Conservation (phyloP, 2,888 invertebrate genomes). For the Barypeithes pellucidus region DNA sequence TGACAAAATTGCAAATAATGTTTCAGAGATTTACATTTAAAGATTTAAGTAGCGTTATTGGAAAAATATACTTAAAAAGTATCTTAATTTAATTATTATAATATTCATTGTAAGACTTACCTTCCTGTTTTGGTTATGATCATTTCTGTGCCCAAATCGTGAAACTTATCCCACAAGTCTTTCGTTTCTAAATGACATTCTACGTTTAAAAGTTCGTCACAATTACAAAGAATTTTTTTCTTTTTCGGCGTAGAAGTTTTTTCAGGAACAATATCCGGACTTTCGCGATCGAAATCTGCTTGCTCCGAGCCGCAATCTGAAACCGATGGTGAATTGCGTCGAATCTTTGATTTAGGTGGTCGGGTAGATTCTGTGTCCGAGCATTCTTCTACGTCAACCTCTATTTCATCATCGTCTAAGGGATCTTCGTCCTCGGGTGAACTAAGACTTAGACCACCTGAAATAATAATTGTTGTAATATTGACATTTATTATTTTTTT, state of each 20-base stretch:
- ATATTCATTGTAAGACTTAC: conserved; percentile 71
- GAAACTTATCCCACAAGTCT: conserved; percentile 88
- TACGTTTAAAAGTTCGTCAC: conserved; percentile 77
- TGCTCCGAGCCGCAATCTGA: conserved; percentile 69
- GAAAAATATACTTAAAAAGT: too few relatives aligned
- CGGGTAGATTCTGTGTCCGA: conserved; percentile 72
- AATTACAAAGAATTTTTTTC: conserved; percentile 75
- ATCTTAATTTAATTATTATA: background rate
- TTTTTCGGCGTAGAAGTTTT: conserved; percentile 64
- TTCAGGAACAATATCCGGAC: conserved; percentile 66
- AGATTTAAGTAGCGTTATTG: too few relatives aligned
- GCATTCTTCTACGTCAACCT: conserved; percentile 76
- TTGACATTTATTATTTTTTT: too few relatives aligned
- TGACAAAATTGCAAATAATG: too few relatives aligned
- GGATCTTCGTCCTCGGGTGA: conserved; percentile 71
- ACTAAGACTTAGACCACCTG: conserved; percentile 63
- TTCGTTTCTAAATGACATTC: conserved; percentile 86
- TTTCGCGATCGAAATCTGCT: conserved; percentile 67
- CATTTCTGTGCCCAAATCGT: conserved; percentile 86
- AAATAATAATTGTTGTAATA: too few relatives aligned
- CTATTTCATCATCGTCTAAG: conserved; percentile 72
- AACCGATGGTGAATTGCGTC: conserved; percentile 65
- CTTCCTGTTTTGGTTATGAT: conserved; percentile 89
- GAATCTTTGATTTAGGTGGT: conserved; percentile 58
- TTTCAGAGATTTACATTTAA: too few relatives aligned